Conservation (phyloP, 2,797 vertebrate species). For the Adelosebastes latens region DNA sequence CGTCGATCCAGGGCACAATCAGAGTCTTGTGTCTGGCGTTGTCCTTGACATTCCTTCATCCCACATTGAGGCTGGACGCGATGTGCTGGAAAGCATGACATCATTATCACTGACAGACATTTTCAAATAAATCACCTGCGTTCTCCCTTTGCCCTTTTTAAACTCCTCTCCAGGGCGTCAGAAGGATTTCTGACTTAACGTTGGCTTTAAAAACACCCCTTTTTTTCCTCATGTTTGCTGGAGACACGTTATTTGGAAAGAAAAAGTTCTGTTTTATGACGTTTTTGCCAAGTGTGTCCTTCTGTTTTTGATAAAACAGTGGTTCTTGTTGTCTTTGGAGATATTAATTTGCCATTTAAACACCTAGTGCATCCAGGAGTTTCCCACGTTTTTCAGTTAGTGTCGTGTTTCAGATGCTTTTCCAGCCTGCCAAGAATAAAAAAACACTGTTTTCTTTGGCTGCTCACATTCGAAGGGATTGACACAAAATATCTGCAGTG, state of each 20-base stretch:
- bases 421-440: constrained; percentile 39
- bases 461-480: background rate
- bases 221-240: constrained; percentile 7
- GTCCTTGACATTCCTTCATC: constrained; percentile 98
- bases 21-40: constrained; percentile 89
- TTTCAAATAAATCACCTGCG: constrained; percentile 97
- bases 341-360: constrained; percentile 44
- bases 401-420: constrained; percentile 32
- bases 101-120: constrained; percentile 94
- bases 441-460: constrained; percentile 50
- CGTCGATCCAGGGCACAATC: constrained; percentile 86
- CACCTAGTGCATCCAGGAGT: constrained; percentile 54
- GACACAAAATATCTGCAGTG: constrained; percentile 43
- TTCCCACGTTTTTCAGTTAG: constrained; percentile 25
- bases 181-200: constrained; percentile 77
- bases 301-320: constrained; percentile 62
- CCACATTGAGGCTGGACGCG: constrained; percentile 91
- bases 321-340: constrained; percentile 50
- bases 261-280: background rate
- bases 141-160: constrained; percentile 74
- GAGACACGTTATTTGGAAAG: background rate
- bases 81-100: constrained; percentile 96
- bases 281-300: constrained; percentile 18
- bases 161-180: constrained; percentile 74
- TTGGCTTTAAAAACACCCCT: background rate